These are phyloP conservation scores for Hemibates koningsi DNA, from an alignment of 2,113 vertebrate genomes.

Conservation along the genomic window DNA sequence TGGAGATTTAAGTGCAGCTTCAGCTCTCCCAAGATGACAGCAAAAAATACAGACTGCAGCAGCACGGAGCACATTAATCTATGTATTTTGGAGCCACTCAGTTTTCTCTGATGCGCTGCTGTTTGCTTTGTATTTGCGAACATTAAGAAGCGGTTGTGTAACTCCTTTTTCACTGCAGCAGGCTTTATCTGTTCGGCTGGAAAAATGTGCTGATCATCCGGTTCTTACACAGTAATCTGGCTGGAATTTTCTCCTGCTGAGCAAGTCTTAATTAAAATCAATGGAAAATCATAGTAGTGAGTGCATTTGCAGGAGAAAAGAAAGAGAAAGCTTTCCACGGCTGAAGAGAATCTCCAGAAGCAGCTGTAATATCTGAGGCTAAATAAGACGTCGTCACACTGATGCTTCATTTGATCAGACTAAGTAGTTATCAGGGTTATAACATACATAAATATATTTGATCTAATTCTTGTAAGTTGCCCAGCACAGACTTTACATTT, in stretches of 20 bases:
- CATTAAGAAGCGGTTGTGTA: slow-evolving; percentile 54
- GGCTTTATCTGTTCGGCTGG: slow-evolving; percentile 70
- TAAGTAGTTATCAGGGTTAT: background rate
- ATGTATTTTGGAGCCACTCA: background rate
- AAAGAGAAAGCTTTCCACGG: slow-evolving; percentile 43
- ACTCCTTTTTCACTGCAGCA: slow-evolving; percentile 53
- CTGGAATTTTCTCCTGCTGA: slow-evolving; percentile 78
- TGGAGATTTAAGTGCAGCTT: background rate
- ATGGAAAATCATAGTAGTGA: slow-evolving; percentile 77
- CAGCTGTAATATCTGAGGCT: background rate
- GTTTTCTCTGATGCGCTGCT: background rate
- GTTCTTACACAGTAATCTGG: slow-evolving; percentile 75
- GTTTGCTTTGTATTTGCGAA: slow-evolving; percentile 2
- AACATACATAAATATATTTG: background rate
- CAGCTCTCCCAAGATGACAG: background rate
- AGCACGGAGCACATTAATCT: background rate
- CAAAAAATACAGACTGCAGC: background rate
- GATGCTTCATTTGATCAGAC: background rate
- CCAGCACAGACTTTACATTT: background rate
- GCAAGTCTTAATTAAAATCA: slow-evolving; percentile 79
- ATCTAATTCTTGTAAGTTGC: background rate
- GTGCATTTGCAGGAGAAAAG: slow-evolving; percentile 48
- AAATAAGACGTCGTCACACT: background rate
- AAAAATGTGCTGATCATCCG: slow-evolving; percentile 76
- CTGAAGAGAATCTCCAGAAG: slow-evolving; percentile 25